Evolutionary conservation across 2,113 vertebrate species (phyloP), one percentile per base, ranked within the genome.

Genomic region (Sturnira hondurensis): DNA sequence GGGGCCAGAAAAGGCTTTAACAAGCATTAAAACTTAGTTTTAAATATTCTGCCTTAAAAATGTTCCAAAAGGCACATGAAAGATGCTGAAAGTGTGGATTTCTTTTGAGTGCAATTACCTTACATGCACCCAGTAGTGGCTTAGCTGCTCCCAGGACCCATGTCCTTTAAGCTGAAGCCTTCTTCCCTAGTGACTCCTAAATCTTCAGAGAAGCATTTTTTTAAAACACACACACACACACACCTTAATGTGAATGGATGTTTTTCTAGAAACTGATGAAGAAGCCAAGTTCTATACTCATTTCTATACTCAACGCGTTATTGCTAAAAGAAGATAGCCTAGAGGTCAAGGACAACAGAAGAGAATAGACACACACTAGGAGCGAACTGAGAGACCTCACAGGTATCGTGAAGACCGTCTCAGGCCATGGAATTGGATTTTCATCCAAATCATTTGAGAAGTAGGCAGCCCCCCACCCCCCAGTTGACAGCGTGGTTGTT

Each of bases 1-100:
- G 41, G 9, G 15, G 11, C 50, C 38, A 13, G 16, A 83, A 3
- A 26, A 38, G 78, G 36, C 26, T 85, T 86, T 70, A 85, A 70
- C 13, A 93, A 83, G 24, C 26, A 54, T 56, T 85, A 95, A 63
- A 96, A 85, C 43, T 76, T 58, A 81, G 19, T 54, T 93, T 86
- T 38, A 70, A 77, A 93, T 54, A 38, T 83, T 82, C 24, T 61
- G 3, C 36, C 67, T 82, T 80, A 31, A 54, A 67, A 36, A 58
- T 41, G 65, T 56, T 86, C 31, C 33, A 86, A 81, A 76, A 77
- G 36, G 5, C 11, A 82, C 10, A 41, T 15, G 16, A 87, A 91
- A 76, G 38, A 70, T 71, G 31, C 50, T 61, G 16, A 85, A 83
- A 63, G 36, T 54, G 26, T 71, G 8, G 54, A 65, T 15, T 54